These are phyloP conservation scores for Diorhabda elongata DNA, from an alignment of 1,140 invertebrate species.

Conservation along the genomic window DNA sequence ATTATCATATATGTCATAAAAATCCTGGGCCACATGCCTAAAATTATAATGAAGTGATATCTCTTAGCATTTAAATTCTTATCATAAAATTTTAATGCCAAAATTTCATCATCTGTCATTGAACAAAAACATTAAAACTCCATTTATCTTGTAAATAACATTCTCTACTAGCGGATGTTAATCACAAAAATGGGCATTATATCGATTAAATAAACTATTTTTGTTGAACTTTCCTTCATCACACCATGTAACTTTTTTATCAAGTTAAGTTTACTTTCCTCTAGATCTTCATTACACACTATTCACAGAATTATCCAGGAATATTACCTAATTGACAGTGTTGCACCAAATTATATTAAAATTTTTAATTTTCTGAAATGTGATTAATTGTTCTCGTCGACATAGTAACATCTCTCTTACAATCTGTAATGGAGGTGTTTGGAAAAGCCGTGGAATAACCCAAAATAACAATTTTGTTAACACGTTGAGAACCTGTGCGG, in stretches of 20 bases:
- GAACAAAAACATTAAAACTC: background rate
- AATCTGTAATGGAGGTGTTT: background rate
- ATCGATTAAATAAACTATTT: background rate
- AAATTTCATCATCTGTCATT: too few relatives aligned
- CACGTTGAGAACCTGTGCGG: too few relatives aligned
- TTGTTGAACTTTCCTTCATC: background rate
- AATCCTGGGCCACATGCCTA: too few relatives aligned
- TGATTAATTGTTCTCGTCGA: background rate
- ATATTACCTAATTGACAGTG: background rate
- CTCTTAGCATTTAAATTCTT: too few relatives aligned
- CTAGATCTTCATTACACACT: background rate
- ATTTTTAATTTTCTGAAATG: background rate
- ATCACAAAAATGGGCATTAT: background rate
- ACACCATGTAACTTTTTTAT: background rate
- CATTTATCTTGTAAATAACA: background rate
- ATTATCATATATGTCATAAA: too few relatives aligned
- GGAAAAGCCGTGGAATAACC: background rate
- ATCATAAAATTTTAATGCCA: too few relatives aligned
- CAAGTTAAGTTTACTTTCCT: background rate
- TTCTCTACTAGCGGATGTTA: background rate
- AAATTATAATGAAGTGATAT: too few relatives aligned
- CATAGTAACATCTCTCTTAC: background rate
- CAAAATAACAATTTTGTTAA: background rate
- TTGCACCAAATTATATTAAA: background rate
- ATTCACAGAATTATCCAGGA: background rate